phyloP scores from a whole-genome alignment of 2,888 invertebrate genomes.

The Herminia tarsipennalis region DNA sequence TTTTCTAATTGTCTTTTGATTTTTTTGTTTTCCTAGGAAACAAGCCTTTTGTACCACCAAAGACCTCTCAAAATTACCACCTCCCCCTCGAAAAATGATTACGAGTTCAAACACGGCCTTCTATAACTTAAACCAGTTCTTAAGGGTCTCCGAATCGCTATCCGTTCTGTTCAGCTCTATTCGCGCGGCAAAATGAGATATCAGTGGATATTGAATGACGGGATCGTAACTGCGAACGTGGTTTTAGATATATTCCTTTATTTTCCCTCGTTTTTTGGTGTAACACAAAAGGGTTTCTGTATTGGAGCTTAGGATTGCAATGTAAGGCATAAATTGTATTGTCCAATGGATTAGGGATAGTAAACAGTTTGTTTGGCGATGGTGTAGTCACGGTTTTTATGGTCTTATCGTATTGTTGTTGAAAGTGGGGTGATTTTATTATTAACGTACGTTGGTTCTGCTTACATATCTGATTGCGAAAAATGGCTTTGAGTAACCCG shows the following conservation, averaged over 20 bases:
- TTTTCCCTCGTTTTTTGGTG: slow-evolving; percentile 48
- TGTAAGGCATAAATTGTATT: slow-evolving; percentile 56
- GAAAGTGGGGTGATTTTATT: slow-evolving; percentile 4
- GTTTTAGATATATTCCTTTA: slow-evolving; percentile 39
- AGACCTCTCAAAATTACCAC: too few relatives aligned
- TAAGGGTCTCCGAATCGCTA: slow-evolving; percentile 60
- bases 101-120: not conserved
- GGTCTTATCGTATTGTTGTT: slow-evolving; percentile 23
- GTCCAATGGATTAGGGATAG: slow-evolving; percentile 58
- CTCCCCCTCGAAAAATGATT: too few relatives aligned
- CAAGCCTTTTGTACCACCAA: too few relatives aligned
- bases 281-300: slow-evolving; percentile 55
- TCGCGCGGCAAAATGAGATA: slow-evolving; percentile 81
- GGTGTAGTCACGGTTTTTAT: slow-evolving; percentile 29
- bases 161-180: slow-evolving; percentile 67
- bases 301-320: slow-evolving; percentile 50
- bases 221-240: slow-evolving; percentile 61
- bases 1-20: not conserved
- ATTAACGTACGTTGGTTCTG: not conserved
- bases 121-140: slow-evolving; percentile 50
- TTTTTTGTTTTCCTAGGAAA: too few relatives aligned
- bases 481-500: too few relatives aligned
- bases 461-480: too few relatives aligned
- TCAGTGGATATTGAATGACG: slow-evolving; percentile 82
- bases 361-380: slow-evolving; percentile 53